phyloP scores from a whole-genome alignment of 2,113 vertebrate genomes.

The Pholis gunnellus region DNA sequence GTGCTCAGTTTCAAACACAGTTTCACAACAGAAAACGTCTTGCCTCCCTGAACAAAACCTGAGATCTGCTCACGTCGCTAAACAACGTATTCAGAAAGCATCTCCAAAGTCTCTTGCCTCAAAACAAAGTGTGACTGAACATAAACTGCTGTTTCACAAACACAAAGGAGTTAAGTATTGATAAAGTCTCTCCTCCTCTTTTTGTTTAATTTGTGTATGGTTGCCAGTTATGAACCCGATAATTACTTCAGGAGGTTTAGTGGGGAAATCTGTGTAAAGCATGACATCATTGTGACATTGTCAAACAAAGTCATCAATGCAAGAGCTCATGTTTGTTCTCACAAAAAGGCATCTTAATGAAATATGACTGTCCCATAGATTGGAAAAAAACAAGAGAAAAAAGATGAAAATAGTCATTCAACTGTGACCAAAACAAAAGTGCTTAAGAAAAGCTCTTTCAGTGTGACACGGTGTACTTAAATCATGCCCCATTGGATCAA shows the following conservation, averaged over 20 bases:
- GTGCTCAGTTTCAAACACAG: conserved; percentile 61
- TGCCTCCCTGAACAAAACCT: conserved; percentile 47
- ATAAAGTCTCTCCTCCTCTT: conserved; percentile 51
- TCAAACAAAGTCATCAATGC: conserved; percentile 50
- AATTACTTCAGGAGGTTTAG: conserved; percentile 40
- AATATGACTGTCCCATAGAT: conserved; percentile 48
- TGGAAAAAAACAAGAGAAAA: conserved; percentile 36
- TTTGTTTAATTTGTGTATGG: conserved; percentile 35
- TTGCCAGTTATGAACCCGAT: conserved; percentile 49
- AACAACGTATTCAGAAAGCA: conserved; percentile 34
- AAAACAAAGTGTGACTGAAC: conserved; percentile 46
- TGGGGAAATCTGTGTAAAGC: conserved; percentile 61
- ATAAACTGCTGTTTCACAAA: conserved; percentile 64
- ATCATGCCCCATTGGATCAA: conserved; percentile 60
- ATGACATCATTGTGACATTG: conserved; percentile 61
- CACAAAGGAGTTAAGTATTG: conserved; percentile 56
- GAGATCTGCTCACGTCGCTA: conserved; percentile 37
- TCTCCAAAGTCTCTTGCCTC: conserved; percentile 49
- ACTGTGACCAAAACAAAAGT: conserved; percentile 80
- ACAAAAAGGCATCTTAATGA: conserved; percentile 50
- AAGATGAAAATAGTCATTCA: conserved; percentile 64
- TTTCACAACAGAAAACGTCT: conserved; percentile 46
- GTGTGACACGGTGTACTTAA: conserved; percentile 64
- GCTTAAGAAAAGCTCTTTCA: conserved; percentile 57
- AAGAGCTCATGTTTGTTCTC: conserved; percentile 49